Conservation (phyloP, 2,888 invertebrate genomes). For the Cataglyphis albicans region DNA sequence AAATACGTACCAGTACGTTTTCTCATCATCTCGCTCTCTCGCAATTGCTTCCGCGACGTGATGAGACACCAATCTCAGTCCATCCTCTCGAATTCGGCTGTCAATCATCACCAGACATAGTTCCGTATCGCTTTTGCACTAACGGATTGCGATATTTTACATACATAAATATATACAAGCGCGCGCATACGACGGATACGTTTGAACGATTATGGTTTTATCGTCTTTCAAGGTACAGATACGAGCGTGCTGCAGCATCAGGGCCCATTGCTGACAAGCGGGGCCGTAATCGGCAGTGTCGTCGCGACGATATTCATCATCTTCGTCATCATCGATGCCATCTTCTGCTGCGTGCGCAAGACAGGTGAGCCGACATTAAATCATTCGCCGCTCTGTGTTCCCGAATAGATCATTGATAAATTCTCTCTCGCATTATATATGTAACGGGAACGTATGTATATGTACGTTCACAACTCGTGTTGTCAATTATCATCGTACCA, state of each 20-base stretch:
- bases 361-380: constrained; percentile 83
- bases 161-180: constrained; percentile 22
- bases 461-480: neutral
- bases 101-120: constrained; percentile 83
- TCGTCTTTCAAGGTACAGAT: constrained; percentile 81
- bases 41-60: neutral
- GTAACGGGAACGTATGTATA: neutral
- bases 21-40: constrained; percentile 17
- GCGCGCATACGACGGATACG: neutral
- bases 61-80: neutral
- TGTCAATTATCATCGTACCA: neutral
- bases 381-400: constrained; percentile 13
- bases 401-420: constrained; percentile 11
- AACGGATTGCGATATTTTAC: constrained; percentile 77
- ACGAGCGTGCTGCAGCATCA: constrained; percentile 83
- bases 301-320: constrained; percentile 93
- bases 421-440: neutral
- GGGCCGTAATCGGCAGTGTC: constrained; percentile 94
- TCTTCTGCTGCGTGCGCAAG: constrained; percentile 91
- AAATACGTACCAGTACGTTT: constrained; percentile 81
- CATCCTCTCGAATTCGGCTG: neutral
- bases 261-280: constrained; percentile 89
- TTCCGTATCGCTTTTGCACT: constrained; percentile 84
- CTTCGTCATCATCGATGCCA: constrained; percentile 91
- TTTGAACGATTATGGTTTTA: constrained; percentile 50